These are phyloP conservation scores for Notodonta ziczac DNA, from an alignment of 2,888 invertebrate genomes.

Conservation along the genomic window DNA sequence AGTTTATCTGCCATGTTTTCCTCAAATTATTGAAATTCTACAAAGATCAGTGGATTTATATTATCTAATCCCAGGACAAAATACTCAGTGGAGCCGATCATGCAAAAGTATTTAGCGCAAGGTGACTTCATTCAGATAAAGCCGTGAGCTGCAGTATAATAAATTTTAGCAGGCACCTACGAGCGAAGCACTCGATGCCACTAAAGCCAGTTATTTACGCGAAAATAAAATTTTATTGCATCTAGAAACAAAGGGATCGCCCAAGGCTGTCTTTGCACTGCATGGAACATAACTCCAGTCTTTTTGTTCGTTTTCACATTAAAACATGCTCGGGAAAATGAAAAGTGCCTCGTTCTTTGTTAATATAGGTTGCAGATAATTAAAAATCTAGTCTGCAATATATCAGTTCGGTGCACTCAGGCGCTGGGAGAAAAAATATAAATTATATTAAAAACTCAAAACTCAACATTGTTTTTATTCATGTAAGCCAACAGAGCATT, in stretches of 20 bases:
- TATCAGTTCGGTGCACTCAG: no score
- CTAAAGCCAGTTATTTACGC: slow-evolving; percentile 43
- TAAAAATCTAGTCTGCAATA: no score
- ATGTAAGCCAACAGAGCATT: no score
- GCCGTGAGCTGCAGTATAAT: slow-evolving; percentile 29
- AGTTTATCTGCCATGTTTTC: slow-evolving; percentile 4
- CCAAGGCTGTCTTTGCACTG: slow-evolving; percentile 25
- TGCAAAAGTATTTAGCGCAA: slow-evolving; percentile 48
- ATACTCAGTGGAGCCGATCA: slow-evolving; percentile 47
- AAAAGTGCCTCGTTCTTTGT: not conserved
- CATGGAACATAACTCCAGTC: slow-evolving; percentile 8
- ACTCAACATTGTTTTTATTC: no score
- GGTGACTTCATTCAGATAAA: slow-evolving; percentile 48
- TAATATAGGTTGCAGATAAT: no score
- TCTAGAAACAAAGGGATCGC: slow-evolving; percentile 43
- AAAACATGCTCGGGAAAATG: not conserved
- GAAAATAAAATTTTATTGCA: slow-evolving; percentile 53
- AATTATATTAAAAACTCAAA: no score
- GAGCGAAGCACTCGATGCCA: slow-evolving; percentile 26
- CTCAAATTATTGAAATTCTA: no score
- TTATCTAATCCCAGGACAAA: slow-evolving; percentile 10
- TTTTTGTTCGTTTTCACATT: not conserved
- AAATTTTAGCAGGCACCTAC: slow-evolving; percentile 28
- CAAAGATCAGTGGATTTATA: no score
- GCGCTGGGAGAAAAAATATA: no score